Base-by-base conservation (phyloP, 2,797 vertebrate species). In the Pelobates cultripes region DNA sequence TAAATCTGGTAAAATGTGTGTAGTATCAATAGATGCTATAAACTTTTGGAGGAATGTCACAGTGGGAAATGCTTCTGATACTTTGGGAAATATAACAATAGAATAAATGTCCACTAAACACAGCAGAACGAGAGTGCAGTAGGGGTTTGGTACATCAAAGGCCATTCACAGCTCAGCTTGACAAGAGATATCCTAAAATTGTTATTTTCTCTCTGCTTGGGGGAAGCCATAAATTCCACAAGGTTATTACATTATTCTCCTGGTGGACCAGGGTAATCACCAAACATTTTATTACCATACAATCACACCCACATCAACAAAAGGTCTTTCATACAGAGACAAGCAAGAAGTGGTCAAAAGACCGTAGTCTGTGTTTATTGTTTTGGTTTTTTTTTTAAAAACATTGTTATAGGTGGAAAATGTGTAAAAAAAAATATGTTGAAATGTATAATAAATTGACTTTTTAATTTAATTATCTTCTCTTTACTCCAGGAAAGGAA, bases 201-300 rank as follows among this genome's bases (percentile, higher is more conserved):
- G 92, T 94, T 94, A 94, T 94, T 93, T 82, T 88, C 86, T 87
- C 87, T 88, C 89, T 79, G 90, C 92, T 90, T 88, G 85, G 86
- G 88, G 90, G 89, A 86, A 91, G 92, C 86, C 92, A 89, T 94
- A 94, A 94, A 94, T 94, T 92, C 93, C 93, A 75, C 72, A 83
- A 79, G 85, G 77, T 68, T 75, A 75, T 83, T 83, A 60, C 77
- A 75, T 84, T 78, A 86, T 69, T 79, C 0, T 88, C 81, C 82
- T 87, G 84, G 85, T 79, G 83, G 81, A 41, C 9, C 75, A 81
- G 68, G 67, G 45, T 80, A 80, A 83, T 84, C 85, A 87, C 85
- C 73, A 85, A 88, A 84, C 78, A 84, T 53, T 82, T 73, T 80
- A 83, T 81, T 81, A 41, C 83, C 83, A 71, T 71, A 53, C 70